Percentiles rank a stretch among this genome's conserved stretches.
phyloP scores from a whole-genome alignment of 2,888 invertebrate species.

The Asteroscopus sphinx region DNA sequence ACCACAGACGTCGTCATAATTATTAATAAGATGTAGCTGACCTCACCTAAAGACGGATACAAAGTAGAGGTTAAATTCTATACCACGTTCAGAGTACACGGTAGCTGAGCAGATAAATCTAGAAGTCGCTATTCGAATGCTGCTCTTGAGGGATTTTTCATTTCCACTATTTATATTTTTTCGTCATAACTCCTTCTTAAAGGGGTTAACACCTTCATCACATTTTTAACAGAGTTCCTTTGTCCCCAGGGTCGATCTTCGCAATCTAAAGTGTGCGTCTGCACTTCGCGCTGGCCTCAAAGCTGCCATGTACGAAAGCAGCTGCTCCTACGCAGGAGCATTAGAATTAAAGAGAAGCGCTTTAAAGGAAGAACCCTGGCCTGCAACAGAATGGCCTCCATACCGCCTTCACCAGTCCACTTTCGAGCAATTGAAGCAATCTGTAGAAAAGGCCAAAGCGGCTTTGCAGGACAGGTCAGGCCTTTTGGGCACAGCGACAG shows the following conservation, averaged over 20 bases:
- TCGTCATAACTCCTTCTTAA: too few species aligned
- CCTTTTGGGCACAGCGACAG: conserved; percentile 92
- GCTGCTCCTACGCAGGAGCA: conserved; percentile 97
- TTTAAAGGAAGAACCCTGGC: conserved; percentile 89
- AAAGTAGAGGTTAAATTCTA: too few species aligned
- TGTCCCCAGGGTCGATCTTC: conserved; percentile 78
- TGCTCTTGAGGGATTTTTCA: too few species aligned
- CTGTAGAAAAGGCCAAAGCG: conserved; percentile 97
- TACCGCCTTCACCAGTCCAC: conserved; percentile 96
- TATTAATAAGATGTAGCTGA: too few species aligned
- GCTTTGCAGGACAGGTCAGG: conserved; percentile 93
- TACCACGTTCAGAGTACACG: too few species aligned
- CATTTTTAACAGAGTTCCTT: background rate
- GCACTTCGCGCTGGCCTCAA: conserved; percentile 81
- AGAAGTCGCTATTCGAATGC: too few species aligned
- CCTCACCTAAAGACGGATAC: too few species aligned
- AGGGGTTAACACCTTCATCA: too few species aligned
- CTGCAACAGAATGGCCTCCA: conserved; percentile 92
- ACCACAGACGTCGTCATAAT: too few species aligned
- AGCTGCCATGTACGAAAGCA: conserved; percentile 96
- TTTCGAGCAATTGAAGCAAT: conserved; percentile 96
- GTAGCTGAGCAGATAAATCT: too few species aligned
- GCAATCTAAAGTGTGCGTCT: conserved; percentile 81
- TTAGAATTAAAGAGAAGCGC: conserved; percentile 93
- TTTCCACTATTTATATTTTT: too few species aligned